Percentiles rank a stretch among this genome's conserved stretches.
These are phyloP conservation scores for Antedon bifida DNA, from an alignment of 35 echinoderm and acorn worm genomes.

Conservation along the genomic window DNA sequence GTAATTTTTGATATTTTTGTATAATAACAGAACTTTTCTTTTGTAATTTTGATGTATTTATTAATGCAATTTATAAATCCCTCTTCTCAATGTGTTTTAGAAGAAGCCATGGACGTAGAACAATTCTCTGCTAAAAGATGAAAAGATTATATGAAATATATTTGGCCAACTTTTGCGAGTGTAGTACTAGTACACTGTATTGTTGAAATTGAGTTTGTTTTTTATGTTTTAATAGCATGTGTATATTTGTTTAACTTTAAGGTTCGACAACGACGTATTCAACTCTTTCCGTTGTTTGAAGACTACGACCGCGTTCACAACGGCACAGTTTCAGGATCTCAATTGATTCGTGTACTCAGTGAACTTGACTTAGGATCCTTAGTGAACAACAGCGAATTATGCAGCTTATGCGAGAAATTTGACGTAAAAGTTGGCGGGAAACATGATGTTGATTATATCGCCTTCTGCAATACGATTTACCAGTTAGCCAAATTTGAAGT, in stretches of 20 bases:
- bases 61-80: too few relatives aligned
- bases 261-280: slow-evolving; percentile 64
- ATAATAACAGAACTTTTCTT: too few relatives aligned
- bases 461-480: slow-evolving; percentile 85
- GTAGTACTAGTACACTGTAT: too few relatives aligned
- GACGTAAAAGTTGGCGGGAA: slow-evolving; percentile 77
- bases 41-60: too few relatives aligned
- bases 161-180: too few relatives aligned
- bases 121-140: too few relatives aligned
- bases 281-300: slow-evolving; percentile 89
- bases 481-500: slow-evolving; percentile 83
- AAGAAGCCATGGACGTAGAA: too few relatives aligned
- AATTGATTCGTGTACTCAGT: slow-evolving; percentile 82
- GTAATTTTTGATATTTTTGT: too few relatives aligned
- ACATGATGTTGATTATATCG: slow-evolving; percentile 68
- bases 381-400: slow-evolving; percentile 80
- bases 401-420: slow-evolving; percentile 81
- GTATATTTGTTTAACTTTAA: slow-evolving; percentile 7
- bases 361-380: slow-evolving; percentile 73
- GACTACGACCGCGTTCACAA: slow-evolving; percentile 94
- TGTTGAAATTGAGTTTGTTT: too few relatives aligned
- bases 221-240: background rate
- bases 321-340: slow-evolving; percentile 64
- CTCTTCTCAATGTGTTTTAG: too few relatives aligned
- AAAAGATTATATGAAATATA: too few relatives aligned